A percentile compares a stretch with the other conserved stretches of the same genome.
Evolutionary conservation across 2,888 invertebrate species (phyloP).

Genomic region (Zaprionus bogoriensis): DNA sequence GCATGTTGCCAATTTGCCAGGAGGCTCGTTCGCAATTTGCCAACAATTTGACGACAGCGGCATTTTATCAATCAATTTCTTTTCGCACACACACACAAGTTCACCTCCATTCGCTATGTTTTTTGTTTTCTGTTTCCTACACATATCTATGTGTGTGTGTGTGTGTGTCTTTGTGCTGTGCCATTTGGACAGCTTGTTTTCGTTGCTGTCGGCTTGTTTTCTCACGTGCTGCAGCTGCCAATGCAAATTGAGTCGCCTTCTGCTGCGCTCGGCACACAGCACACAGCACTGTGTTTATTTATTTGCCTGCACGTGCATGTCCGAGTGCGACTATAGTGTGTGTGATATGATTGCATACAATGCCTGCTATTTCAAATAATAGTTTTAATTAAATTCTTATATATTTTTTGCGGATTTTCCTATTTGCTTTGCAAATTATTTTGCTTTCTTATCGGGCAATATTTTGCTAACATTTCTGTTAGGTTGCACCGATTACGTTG

Average conservation of each 20-base stretch:
- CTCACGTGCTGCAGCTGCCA: conserved; percentile 62
- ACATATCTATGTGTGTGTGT: conserved; percentile 14
- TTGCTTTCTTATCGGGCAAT: background rate
- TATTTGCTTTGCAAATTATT: background rate
- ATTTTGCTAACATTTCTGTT: background rate
- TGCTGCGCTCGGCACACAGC: conserved; percentile 12
- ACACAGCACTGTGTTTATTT: conserved; percentile 59
- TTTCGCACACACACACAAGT: conserved; percentile 12
- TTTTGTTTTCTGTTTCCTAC: conserved; percentile 23
- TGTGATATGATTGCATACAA: conserved; percentile 20
- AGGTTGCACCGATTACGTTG: too few relatives aligned
- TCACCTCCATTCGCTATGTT: conserved; percentile 11
- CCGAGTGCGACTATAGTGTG: conserved; percentile 44
- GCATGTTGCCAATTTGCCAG: conserved; percentile 20
- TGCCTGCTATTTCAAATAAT: background rate
- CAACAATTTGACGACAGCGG: conserved; percentile 38
- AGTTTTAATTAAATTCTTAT: background rate
- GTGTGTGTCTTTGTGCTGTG: conserved; percentile 9
- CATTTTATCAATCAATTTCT: conserved; percentile 54
- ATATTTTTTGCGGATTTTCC: background rate
- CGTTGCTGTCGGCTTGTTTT: conserved; percentile 45
- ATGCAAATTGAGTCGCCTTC: conserved; percentile 65
- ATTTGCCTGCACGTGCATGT: conserved; percentile 58
- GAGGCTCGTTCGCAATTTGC: conserved; percentile 37
- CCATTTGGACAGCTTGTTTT: conserved; percentile 29